phyloP scores from a whole-genome alignment of 2,113 vertebrate genomes.

The Mesitornis unicolor region DNA sequence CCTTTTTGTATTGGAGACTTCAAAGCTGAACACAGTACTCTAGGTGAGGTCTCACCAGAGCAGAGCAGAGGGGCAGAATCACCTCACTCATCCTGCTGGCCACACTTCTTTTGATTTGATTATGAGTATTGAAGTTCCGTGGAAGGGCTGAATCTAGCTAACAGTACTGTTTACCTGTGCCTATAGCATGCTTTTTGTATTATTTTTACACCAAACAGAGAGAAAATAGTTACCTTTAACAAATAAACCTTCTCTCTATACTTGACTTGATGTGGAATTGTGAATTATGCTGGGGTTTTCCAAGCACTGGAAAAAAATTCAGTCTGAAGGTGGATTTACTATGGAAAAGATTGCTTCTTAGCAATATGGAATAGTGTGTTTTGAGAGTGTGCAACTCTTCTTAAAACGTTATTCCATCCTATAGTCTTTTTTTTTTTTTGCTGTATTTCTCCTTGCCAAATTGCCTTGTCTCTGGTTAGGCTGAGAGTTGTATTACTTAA shows the following conservation, averaged over 20 bases:
- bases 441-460: background rate
- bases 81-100: too few relatives aligned
- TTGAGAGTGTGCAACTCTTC: background rate
- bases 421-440: background rate
- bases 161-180: background rate
- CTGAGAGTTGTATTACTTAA: background rate
- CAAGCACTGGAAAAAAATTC: background rate
- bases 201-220: background rate
- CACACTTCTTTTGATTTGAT: too few relatives aligned
- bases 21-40: too few relatives aligned
- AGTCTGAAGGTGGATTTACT: background rate
- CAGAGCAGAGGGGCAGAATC: too few relatives aligned
- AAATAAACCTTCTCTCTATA: rapidly evolving
- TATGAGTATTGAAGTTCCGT: background rate
- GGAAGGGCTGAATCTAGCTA: background rate
- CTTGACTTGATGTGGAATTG: background rate
- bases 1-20: too few relatives aligned
- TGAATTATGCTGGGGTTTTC: background rate
- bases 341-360: background rate
- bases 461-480: background rate
- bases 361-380: background rate
- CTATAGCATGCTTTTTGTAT: background rate
- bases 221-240: background rate
- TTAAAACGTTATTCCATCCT: background rate
- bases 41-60: too few relatives aligned